These are phyloP conservation scores for Cassiopea andromeda DNA, from an alignment of 30 jellyfish, hydroid and myxozoan genomes.

Conservation along the genomic window DNA sequence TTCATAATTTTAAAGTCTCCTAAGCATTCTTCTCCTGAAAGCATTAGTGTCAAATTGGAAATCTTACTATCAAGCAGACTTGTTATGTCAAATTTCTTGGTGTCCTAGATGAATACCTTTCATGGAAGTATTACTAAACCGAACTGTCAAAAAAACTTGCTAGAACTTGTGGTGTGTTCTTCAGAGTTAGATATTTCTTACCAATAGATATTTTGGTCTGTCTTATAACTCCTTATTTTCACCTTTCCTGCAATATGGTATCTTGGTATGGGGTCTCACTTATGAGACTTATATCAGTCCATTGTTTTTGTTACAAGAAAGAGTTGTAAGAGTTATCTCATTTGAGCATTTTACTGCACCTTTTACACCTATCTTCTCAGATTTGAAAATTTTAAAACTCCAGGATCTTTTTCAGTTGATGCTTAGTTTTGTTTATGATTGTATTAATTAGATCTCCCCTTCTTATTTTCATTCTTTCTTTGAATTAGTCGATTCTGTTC, in stretches of 20 bases:
- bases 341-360: constrained; percentile 68
- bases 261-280: constrained; percentile 58
- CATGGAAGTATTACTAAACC: constrained; percentile 21
- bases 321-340: constrained; percentile 51
- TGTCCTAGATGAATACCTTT: not conserved
- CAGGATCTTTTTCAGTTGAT: constrained; percentile 54
- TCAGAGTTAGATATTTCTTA: constrained; percentile 44
- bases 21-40: constrained; percentile 10
- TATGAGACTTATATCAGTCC: constrained; percentile 37
- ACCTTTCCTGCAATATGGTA: constrained; percentile 66
- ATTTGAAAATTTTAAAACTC: constrained; percentile 47
- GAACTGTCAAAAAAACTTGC: constrained; percentile 6
- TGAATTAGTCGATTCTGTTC: constrained; percentile 42
- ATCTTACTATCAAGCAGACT: constrained; percentile 28
- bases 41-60: constrained; percentile 21
- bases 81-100: constrained; percentile 41
- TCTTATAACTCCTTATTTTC: constrained; percentile 71
- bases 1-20: constrained; percentile 32
- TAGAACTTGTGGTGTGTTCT: constrained; percentile 26
- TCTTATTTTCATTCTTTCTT: constrained; percentile 24
- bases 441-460: constrained; percentile 46
- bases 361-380: constrained; percentile 60
- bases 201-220: constrained; percentile 52
- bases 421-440: constrained; percentile 48
- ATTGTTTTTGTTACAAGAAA: constrained; percentile 53